Evolutionary conservation across 2,797 vertebrate species (phyloP).

Genomic region (Novumbra hubbsi): DNA sequence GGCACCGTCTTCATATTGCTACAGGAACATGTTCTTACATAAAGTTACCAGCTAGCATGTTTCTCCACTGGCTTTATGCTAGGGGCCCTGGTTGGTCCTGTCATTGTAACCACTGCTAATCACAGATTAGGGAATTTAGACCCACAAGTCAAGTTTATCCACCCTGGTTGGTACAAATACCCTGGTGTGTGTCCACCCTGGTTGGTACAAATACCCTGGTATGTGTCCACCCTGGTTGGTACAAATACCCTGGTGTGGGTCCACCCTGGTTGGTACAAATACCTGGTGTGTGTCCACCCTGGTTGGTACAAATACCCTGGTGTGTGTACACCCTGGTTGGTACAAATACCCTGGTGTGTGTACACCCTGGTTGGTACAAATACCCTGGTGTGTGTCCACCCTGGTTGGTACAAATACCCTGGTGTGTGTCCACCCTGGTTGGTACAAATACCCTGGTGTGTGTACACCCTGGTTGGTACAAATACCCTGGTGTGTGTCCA

Average conservation of each 20-base stretch:
- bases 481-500: too few species aligned
- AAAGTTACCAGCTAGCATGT: conserved; percentile 14
- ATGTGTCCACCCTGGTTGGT: conserved; percentile 6
- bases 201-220: too few species aligned
- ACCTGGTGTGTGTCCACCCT: conserved; percentile 13
- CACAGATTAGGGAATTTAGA: conserved; percentile 28
- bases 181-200: too few species aligned
- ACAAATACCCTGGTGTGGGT: too few species aligned
- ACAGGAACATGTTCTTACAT: too few species aligned
- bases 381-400: too few species aligned
- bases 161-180: not conserved
- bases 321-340: not conserved
- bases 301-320: too few species aligned
- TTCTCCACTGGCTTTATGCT: conserved; percentile 3
- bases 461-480: not conserved
- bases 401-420: too few species aligned
- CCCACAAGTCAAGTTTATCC: not conserved
- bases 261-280: too few species aligned
- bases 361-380: not conserved
- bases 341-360: too few species aligned
- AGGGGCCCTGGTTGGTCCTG: conserved; percentile 24
- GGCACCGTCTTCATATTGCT: too few species aligned
- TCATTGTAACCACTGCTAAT: conserved; percentile 41
- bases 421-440: conserved; percentile 10
- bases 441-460: too few species aligned